phyloP scores from a whole-genome alignment of 1,140 invertebrate genomes.

The Orius laevigatus region DNA sequence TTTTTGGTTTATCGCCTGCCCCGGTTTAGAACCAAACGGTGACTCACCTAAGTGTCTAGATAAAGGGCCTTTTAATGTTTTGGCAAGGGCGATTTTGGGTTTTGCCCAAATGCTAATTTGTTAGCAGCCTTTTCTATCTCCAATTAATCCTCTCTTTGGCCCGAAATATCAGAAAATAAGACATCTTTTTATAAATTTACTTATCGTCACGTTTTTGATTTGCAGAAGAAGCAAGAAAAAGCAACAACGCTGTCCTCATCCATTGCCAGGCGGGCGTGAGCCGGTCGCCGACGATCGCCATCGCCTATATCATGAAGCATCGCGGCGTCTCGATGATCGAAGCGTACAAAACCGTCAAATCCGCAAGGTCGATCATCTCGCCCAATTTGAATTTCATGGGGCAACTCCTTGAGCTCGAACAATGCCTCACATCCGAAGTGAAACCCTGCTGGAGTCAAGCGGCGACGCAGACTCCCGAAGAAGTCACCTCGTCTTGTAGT shows the following conservation, averaged over 20 bases:
- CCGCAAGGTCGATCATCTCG: constrained; percentile 75
- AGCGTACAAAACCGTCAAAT: constrained; percentile 77
- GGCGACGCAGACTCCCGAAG: background rate
- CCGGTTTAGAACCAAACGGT: too few relatives aligned
- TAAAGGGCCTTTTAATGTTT: too few relatives aligned
- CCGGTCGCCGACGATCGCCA: constrained; percentile 83
- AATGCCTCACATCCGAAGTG: constrained; percentile 32
- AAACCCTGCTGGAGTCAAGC: constrained; percentile 5
- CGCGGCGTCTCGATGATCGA: constrained; percentile 72
- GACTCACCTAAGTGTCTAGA: too few relatives aligned
- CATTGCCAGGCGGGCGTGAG: constrained; percentile 94
- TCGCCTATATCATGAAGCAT: constrained; percentile 88
- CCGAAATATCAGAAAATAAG: too few relatives aligned
- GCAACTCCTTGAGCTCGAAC: constrained; percentile 77
- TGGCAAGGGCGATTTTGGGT: background rate
- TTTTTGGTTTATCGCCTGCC: too few relatives aligned
- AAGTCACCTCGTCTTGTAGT: constrained; percentile 1
- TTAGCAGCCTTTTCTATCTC: background rate
- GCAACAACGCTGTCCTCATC: constrained; percentile 64
- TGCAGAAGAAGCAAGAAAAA: constrained; percentile 70
- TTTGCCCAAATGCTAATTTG: background rate
- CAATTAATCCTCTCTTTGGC: too few relatives aligned
- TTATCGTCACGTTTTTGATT: constrained; percentile 32
- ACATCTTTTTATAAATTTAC: constrained; percentile 9
- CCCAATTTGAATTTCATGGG: constrained; percentile 96